These are phyloP conservation scores for Leptonema lineaticorne DNA, from an alignment of 1,140 invertebrate genomes.

Conservation along the genomic window DNA sequence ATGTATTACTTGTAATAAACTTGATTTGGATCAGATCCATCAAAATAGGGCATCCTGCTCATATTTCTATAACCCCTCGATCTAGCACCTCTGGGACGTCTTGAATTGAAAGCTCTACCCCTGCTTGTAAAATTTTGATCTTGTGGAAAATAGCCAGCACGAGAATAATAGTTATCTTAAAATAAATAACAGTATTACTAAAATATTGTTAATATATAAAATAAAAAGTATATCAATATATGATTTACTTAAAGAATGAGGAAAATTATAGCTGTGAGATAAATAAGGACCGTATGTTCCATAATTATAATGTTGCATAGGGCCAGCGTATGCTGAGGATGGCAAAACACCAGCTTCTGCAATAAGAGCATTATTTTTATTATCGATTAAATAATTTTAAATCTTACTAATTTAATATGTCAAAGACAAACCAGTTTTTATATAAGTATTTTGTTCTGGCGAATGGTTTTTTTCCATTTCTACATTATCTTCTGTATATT, in stretches of 20 bases:
- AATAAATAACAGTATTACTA: conserved; percentile 16
- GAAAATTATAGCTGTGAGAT: conserved; percentile 45
- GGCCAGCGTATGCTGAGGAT: conserved; percentile 40
- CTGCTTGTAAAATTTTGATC: conserved; percentile 21
- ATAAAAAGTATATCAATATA: neutral
- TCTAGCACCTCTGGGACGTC: conserved; percentile 9
- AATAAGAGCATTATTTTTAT: conserved; percentile 40
- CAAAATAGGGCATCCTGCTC: conserved; percentile 48
- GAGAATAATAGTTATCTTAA: conserved; percentile 13
- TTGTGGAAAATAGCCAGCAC: conserved; percentile 44
- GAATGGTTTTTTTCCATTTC: conserved; percentile 47
- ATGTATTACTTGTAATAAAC: conserved; percentile 49
- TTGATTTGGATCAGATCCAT: conserved; percentile 50
- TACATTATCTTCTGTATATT: conserved; percentile 44
- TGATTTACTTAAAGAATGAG: conserved; percentile 51
- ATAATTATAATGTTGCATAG: conserved; percentile 45
- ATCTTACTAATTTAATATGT: neutral
- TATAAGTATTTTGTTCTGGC: conserved; percentile 47
- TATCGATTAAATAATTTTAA: neutral
- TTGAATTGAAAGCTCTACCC: conserved; percentile 23
- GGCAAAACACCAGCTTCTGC: conserved; percentile 41
- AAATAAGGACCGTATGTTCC: conserved; percentile 43
- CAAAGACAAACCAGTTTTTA: conserved; percentile 42
- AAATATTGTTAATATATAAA: conserved; percentile 14
- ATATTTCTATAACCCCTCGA: conserved; percentile 19